phyloP scores from a whole-genome alignment of 2,113 vertebrate species.

The Jacana jacana region DNA sequence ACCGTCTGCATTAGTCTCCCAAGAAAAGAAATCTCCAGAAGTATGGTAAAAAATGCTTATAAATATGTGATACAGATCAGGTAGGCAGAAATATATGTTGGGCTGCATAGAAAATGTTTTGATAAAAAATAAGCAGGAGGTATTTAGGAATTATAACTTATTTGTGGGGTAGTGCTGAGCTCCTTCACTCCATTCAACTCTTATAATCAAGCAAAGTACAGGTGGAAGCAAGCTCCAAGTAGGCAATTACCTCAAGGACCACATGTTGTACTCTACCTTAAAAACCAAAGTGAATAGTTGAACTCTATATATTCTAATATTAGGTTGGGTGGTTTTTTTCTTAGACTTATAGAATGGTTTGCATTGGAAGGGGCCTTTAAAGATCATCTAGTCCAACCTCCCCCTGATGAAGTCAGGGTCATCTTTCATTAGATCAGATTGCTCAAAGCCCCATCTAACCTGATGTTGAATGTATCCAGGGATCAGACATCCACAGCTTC shows the following conservation, averaged over 20 bases:
- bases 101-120: background rate
- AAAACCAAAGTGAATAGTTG: background rate
- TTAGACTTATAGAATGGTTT: background rate
- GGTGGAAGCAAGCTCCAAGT: background rate
- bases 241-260: background rate
- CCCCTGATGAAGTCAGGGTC: rapidly evolving
- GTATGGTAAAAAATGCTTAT: background rate
- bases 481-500: background rate
- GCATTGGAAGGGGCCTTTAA: background rate
- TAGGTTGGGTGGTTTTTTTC: rapidly evolving
- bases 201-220: background rate
- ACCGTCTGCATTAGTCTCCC: background rate
- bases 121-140: background rate
- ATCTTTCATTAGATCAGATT: background rate
- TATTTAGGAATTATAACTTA: background rate
- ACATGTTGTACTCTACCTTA: background rate
- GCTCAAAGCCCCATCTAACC: background rate
- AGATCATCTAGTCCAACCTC: background rate
- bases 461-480: background rate
- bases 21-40: background rate
- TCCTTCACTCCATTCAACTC: background rate
- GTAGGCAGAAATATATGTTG: background rate
- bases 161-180: background rate
- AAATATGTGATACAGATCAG: background rate
- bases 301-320: background rate